Evolutionary conservation across 2,888 invertebrate genomes (phyloP).

Genomic region (Drosophila gaucha): DNA sequence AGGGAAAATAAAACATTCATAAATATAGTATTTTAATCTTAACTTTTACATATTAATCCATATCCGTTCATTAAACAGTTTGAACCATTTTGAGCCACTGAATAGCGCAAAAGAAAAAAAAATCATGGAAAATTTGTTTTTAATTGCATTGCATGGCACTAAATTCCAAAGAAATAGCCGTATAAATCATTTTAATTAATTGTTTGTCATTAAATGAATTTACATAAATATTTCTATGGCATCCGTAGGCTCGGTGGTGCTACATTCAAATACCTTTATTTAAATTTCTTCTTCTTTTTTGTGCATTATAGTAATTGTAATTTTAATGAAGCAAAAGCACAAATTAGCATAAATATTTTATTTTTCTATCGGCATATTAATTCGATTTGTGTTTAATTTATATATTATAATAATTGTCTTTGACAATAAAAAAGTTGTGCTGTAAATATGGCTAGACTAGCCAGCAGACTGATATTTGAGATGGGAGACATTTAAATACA

Average conservation of each 20-base stretch:
- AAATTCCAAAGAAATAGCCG: constrained; percentile 62
- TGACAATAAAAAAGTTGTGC: neutral
- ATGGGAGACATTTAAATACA: constrained; percentile 12
- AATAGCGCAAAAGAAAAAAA: constrained; percentile 1
- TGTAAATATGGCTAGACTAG: constrained; percentile 22
- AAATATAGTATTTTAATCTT: neutral
- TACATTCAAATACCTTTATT: neutral
- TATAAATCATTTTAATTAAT: constrained; percentile 79
- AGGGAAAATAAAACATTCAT: no score
- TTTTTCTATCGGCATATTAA: constrained; percentile 48
- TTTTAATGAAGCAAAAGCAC: constrained; percentile 65
- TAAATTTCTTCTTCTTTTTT: constrained; percentile 12
- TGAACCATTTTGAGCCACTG: neutral
- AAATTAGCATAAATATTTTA: constrained; percentile 74
- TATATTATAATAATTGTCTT: neutral
- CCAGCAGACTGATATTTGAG: neutral
- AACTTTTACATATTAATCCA: neutral
- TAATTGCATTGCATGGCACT: constrained; percentile 57
- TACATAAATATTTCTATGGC: constrained; percentile 69
- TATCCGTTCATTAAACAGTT: constrained; percentile 2
- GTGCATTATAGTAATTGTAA: constrained; percentile 53
- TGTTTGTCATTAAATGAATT: constrained; percentile 79
- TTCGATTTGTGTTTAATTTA: constrained; percentile 42
- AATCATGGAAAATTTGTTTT: constrained; percentile 46
- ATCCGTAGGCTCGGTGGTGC: constrained; percentile 3